Evolutionary conservation across 2,888 invertebrate species (phyloP), one percentile per base, ranked within the genome.

Genomic region (Siphlonurus alternatus): DNA sequence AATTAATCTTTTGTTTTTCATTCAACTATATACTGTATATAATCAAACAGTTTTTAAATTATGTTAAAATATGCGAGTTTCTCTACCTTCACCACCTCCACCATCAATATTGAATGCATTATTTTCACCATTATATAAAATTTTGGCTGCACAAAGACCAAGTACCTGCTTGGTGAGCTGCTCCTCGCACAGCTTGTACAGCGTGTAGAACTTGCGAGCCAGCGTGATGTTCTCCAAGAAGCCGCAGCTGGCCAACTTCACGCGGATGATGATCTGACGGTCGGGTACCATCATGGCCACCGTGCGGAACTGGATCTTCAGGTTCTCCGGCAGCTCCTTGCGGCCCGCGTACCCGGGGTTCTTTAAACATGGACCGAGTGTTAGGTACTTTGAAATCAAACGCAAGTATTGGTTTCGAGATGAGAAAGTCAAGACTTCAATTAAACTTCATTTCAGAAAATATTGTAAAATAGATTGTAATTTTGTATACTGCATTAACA

Each of bases 271-370:
- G 72, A 97, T 97, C 77, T 95, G 96, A 66, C 96, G 79, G 75
- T 97, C 97, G 0, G 97, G 96, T 19, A 97, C 96, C 96, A 97
- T 96, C 97, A 97, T 97, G 56, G 97, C 94, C 0, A 97, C 96
- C 0, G 95, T 95, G 64, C 97, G 85, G 76, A 97, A 97, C 76
- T 97, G 96, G 70, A 97, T 94, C 80, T 97, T 97, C 69, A 97
- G 79, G 77, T 97, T 97, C 78, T 97, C 97, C 0, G 97, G 97
- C 61, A 97, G 76, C 74, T 96, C 96, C 72, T 96, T 96, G 65
- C 97, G 84, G 0, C 96, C 96, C 25, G 96, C 96, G 73, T 97
- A 97, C 0, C 96, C 96, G 19, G 96, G 96, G 80, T 97, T 97
- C 95, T 95, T 73, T 7, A 74, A 71, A 60, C 66, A n/a, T n/a